phyloP scores from a whole-genome alignment of 2,888 invertebrate species.

The Scrobipalpa atriplicella region DNA sequence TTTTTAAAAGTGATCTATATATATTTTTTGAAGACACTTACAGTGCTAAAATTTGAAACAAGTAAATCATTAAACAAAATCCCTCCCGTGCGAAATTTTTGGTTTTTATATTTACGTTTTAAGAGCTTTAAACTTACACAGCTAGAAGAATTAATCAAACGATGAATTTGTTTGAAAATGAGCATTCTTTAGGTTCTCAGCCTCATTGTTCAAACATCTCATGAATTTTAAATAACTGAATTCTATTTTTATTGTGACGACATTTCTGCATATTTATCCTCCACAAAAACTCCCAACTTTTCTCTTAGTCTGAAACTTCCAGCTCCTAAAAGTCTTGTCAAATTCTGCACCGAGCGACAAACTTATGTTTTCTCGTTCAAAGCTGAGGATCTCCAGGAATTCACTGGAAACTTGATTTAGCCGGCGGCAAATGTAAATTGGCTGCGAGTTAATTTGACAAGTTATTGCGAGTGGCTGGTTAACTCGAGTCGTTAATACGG shows the following conservation, averaged over 20 bases:
- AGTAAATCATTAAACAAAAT: no score
- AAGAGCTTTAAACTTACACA: no score
- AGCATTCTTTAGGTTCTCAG: no score
- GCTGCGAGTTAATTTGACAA: constrained; percentile 25
- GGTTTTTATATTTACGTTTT: no score
- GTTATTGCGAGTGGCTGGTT: constrained; percentile 25
- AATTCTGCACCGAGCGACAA: constrained; percentile 10
- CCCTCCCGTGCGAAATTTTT: no score
- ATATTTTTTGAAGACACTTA: no score
- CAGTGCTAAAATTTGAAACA: no score
- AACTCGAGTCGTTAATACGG: constrained; percentile 24
- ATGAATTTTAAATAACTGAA: no score
- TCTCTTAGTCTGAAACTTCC: background rate
- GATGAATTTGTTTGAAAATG: no score
- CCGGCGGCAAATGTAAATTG: constrained; percentile 23
- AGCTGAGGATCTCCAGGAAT: background rate
- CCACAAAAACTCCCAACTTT: constrained; percentile 6
- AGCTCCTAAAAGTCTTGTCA: background rate
- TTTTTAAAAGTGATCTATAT: no score
- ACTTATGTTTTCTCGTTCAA: background rate
- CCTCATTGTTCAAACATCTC: no score
- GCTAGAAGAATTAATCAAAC: no score
- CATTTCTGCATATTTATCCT: background rate
- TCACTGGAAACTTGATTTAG: background rate
- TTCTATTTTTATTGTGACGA: background rate